Evolutionary conservation across 2,888 invertebrate genomes (phyloP), one percentile per base, ranked within the genome.

Genomic region (Perdita meconis): DNA sequence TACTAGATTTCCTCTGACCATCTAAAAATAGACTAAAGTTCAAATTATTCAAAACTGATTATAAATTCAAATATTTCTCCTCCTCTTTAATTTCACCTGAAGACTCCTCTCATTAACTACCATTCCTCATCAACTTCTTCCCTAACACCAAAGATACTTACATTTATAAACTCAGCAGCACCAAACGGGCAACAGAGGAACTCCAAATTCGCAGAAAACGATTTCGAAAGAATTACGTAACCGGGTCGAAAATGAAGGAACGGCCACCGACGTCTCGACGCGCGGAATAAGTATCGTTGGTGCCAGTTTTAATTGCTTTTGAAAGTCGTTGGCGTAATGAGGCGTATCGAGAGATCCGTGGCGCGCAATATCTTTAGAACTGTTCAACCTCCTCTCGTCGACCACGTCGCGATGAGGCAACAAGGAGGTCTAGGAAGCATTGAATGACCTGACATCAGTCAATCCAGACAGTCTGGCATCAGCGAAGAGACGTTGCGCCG

Each of bases 371-470:
- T 78, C 71, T 68, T 71, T 70, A 26, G 74, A 72, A 71, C 63
- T 50, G 69, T 51, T 57, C 51, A 55, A 59, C 68, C 67, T 70
- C 70, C 64, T 57, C 76, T 63, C 80, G 74, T 44, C 80, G 71
- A 72, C 65, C 64, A 66, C 65, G 78, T 64, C 26, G 51, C 68
- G 72, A 70, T 81, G 85, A 79, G 78, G 84, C 80, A 84, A 82
- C 86, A 53, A 74, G 61, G 64, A 80, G 80, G 82, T 78, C 79
- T 80, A 78, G 86, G 79, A 84, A 78, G 77, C 86, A 72, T 61
- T 63, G 85, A 86, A 86, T 85, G 85, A 82, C 86, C 86, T 77
- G 82, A 67, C 86, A 85, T 85, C 85, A 86, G 84, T 85, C 85
- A 85, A 85, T 85, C 86, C 79, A 63, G 86, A 86, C 85, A 85